These are phyloP conservation scores for Heterotis niloticus DNA, from an alignment of 2,113 vertebrate species.

Conservation along the genomic window DNA sequence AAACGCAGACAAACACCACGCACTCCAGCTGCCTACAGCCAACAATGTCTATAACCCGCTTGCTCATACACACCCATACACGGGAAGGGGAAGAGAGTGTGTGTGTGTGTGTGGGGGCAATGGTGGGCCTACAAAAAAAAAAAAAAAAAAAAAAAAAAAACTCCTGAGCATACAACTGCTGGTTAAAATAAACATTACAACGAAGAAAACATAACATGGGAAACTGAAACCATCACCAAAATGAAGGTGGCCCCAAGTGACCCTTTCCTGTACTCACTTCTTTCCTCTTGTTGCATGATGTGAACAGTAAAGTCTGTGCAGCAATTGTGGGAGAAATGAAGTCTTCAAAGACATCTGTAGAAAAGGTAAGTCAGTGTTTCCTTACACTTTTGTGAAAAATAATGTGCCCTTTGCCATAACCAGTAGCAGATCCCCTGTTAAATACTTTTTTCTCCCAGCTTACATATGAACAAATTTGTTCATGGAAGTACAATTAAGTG, in stretches of 20 bases:
- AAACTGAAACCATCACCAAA: not conserved
- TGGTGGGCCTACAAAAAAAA: not conserved
- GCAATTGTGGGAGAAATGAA: constrained; percentile 97
- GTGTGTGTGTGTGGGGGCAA: too few species aligned
- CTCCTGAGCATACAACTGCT: not conserved
- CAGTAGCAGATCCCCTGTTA: not conserved
- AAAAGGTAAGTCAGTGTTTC: constrained; percentile 32
- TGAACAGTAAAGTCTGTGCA: constrained; percentile 94
- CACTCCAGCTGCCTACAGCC: constrained; percentile 61
- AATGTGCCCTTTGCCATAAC: not conserved
- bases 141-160: too few species aligned
- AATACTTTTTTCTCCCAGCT: not conserved
- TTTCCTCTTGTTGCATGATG: constrained; percentile 97
- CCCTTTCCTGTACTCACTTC: constrained; percentile 68
- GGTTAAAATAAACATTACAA: not conserved
- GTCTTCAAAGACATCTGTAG: constrained; percentile 94
- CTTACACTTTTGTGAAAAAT: not conserved
- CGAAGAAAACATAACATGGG: not conserved
- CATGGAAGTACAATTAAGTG: too few species aligned
- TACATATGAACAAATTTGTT: too few species aligned
- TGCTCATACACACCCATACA: not conserved
- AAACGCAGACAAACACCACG: constrained; percentile 58
- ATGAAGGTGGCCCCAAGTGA: constrained; percentile 17
- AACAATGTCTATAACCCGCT: constrained; percentile 13
- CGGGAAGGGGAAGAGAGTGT: not conserved